These are phyloP conservation scores for Tuberolachnus salignus DNA, from an alignment of 2,888 invertebrate genomes.

Conservation along the genomic window DNA sequence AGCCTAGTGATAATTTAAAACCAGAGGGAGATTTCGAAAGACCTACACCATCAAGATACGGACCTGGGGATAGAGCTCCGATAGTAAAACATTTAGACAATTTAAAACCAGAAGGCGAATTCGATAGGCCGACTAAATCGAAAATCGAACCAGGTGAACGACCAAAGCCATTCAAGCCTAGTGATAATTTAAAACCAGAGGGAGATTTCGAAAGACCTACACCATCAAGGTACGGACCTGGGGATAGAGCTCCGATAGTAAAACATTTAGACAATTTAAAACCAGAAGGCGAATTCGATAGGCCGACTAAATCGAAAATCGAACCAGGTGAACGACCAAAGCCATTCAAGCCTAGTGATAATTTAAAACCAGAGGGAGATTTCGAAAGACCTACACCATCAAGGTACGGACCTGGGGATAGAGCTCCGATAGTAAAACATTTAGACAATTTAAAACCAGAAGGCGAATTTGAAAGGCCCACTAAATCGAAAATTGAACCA, in stretches of 20 bases:
- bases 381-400: constrained; percentile 64
- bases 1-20: constrained; percentile 63
- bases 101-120: constrained; percentile 64
- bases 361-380: constrained; percentile 64
- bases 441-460: constrained; percentile 63
- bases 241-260: constrained; percentile 65
- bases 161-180: constrained; percentile 62
- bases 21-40: constrained; percentile 65
- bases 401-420: constrained; percentile 67
- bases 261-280: constrained; percentile 64
- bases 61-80: constrained; percentile 65
- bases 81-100: constrained; percentile 64
- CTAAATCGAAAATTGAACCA: constrained; percentile 60
- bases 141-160: constrained; percentile 62
- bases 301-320: constrained; percentile 60
- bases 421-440: constrained; percentile 64
- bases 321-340: constrained; percentile 62
- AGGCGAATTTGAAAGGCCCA: constrained; percentile 62
- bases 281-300: constrained; percentile 63
- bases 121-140: constrained; percentile 60
- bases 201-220: constrained; percentile 64
- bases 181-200: constrained; percentile 63
- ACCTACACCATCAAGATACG: constrained; percentile 64
- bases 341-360: constrained; percentile 63
- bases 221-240: constrained; percentile 65